Evolutionary conservation across 1,140 invertebrate genomes (phyloP).

Genomic region (Lasioglossum albipes): DNA sequence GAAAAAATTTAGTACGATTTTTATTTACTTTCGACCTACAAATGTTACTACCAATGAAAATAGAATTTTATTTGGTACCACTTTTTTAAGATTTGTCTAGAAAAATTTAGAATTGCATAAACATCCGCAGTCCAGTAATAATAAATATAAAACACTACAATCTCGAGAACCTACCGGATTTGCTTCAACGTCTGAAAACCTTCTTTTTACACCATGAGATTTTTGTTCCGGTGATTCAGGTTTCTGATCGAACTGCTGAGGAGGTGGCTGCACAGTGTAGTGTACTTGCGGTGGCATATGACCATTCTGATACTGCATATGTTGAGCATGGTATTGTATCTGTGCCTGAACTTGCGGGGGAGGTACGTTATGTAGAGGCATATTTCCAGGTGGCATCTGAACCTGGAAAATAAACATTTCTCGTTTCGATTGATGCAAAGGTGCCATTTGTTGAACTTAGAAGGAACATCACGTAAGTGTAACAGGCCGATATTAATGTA

Average conservation of each 20-base stretch:
- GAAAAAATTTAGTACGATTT: no score
- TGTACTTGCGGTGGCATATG: conserved; percentile 76
- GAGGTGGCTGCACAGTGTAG: conserved; percentile 74
- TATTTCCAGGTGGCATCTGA: conserved; percentile 68
- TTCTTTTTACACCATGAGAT: conserved; percentile 75
- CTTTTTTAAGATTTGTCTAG: no score
- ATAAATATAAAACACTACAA: neutral
- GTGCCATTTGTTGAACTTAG: no score
- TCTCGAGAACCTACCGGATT: conserved; percentile 66
- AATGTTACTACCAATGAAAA: no score
- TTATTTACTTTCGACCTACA: no score
- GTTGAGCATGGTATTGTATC: conserved; percentile 75
- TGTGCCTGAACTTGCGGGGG: conserved; percentile 74
- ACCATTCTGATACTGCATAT: conserved; percentile 78
- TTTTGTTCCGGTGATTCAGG: conserved; percentile 74
- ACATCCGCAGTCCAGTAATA: neutral
- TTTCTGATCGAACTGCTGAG: conserved; percentile 71
- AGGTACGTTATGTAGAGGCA: conserved; percentile 70
- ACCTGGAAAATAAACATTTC: conserved; percentile 52
- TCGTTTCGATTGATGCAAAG: neutral
- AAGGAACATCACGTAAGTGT: no score
- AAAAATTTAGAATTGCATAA: no score
- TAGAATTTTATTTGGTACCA: no score
- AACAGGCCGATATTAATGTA: no score
- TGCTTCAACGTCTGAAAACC: conserved; percentile 76